Conservation (phyloP, 2,797 vertebrate species). For the Peromyscus aztecus region DNA sequence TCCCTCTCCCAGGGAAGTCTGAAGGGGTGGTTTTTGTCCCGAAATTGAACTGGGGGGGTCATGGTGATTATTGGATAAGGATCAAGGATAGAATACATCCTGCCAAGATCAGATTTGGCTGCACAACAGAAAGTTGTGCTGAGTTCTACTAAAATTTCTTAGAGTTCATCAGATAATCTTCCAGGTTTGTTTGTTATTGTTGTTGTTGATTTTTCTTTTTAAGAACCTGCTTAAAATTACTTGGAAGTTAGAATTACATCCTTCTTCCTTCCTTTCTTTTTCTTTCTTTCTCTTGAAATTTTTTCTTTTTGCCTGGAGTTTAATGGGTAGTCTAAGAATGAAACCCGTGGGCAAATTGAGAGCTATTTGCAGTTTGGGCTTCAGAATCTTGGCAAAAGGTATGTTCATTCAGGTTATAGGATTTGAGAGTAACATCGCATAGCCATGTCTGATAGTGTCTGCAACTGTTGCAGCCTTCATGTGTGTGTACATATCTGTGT, state of each 20-base stretch:
- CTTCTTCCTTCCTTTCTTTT: background rate
- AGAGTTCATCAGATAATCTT: background rate
- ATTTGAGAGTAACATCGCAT: background rate
- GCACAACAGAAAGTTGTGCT: background rate
- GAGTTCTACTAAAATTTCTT: background rate
- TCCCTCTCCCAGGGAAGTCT: background rate
- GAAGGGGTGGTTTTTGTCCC: background rate
- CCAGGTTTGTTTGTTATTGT: background rate
- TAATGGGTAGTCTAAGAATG: background rate
- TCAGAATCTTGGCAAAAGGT: background rate
- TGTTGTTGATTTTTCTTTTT: background rate
- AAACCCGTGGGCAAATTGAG: background rate
- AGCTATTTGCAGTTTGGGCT: background rate
- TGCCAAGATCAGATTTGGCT: background rate
- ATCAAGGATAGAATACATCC: background rate
- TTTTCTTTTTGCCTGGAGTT: background rate
- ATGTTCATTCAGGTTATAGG: fast-evolving
- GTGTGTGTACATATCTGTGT: background rate
- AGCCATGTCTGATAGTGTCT: fast-evolving
- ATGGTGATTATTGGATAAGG: background rate
- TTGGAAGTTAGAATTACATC: background rate
- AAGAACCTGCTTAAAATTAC: background rate
- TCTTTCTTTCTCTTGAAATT: background rate
- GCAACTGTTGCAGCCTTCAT: fast-evolving
- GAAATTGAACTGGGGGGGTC: background rate